A percentile compares a stretch with the other conserved stretches of the same genome.
These are phyloP conservation scores for Ditula angustiorana DNA, from an alignment of 2,888 invertebrate genomes.

Conservation along the genomic window DNA sequence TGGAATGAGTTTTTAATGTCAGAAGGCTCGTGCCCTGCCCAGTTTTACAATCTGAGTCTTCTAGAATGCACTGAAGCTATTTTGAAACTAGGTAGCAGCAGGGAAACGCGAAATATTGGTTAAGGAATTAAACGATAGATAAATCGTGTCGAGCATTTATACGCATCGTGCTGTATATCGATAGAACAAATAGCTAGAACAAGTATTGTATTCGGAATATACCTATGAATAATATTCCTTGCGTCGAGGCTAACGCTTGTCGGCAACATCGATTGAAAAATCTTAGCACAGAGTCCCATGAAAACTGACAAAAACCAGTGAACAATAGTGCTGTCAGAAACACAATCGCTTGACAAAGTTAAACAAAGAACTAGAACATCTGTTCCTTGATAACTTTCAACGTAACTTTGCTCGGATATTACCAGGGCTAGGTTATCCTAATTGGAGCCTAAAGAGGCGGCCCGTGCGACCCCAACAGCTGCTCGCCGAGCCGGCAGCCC, in stretches of 20 bases:
- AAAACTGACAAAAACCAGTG: constrained; percentile 9
- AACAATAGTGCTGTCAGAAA: constrained; percentile 9
- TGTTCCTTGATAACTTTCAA: constrained; percentile 36
- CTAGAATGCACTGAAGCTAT: background rate
- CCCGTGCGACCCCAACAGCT: constrained; percentile 58
- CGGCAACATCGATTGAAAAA: constrained; percentile 22
- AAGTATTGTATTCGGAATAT: too few species aligned
- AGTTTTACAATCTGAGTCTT: background rate
- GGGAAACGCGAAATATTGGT: background rate
- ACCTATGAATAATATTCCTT: background rate
- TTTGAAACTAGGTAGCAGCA: background rate
- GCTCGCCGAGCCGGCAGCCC: constrained; percentile 52
- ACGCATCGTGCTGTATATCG: background rate
- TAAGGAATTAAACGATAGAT: background rate
- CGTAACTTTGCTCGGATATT: constrained; percentile 22
- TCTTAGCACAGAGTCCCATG: background rate
- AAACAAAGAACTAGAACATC: constrained; percentile 40
- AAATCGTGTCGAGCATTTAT: background rate
- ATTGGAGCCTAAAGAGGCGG: constrained; percentile 10
- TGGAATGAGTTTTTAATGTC: background rate
- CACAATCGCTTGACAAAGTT: constrained; percentile 30
- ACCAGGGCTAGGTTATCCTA: constrained; percentile 2
- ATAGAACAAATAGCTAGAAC: background rate
- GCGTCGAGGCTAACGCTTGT: constrained; percentile 5
- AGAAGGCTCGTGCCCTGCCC: background rate